Evolutionary conservation across 2,113 vertebrate genomes (phyloP), one percentile per base, ranked within the genome.

Genomic region (Vombatus ursinus): DNA sequence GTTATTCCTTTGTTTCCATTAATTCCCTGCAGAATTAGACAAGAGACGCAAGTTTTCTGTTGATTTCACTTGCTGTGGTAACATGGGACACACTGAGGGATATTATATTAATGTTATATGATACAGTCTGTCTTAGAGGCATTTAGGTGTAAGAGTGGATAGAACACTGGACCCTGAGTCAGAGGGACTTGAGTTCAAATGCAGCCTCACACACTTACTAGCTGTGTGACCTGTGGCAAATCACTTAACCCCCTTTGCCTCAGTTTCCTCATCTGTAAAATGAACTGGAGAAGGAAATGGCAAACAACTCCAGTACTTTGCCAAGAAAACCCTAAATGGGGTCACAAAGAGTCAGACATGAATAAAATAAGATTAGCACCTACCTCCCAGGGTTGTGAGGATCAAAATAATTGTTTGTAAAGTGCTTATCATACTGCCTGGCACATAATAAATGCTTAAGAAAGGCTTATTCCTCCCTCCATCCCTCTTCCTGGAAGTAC

Each of bases 21-120:
- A 0, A 3, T 52, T 90, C 44, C 8, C 0, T 91, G 3, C 0
- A 91, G 91, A 77, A 57, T 50, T 26, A 95, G 48, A 94, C 37
- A 92, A 11, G 48, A 53, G 90, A 0, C 0, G 1, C 0, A 94
- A 90, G 3, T 0, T 50, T 47, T 77, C 54, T 97, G 37, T 92
- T 94, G 44, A 90, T 93, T 89, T 97, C 4, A 50, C 57, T 96
- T 94, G 28, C 26, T 95, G 22, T 97, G 31, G 47, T 44, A 90
- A 44, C 57, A 3, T 26, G 47, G 16, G 50, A 47, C 90, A 93
- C 77, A 24, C 37, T 31, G 52, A 47, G 52, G 53, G 23, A 28
- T 92, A 52, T 84, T 68, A 47, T 89, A 23, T 2, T 91, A 54
- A 92, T 54, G 1, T 93, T 77, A 94, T 4, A 90, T 94, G 51